Base-by-base conservation (phyloP, 2,888 invertebrate species). In the Ernsta delagoae region DNA sequence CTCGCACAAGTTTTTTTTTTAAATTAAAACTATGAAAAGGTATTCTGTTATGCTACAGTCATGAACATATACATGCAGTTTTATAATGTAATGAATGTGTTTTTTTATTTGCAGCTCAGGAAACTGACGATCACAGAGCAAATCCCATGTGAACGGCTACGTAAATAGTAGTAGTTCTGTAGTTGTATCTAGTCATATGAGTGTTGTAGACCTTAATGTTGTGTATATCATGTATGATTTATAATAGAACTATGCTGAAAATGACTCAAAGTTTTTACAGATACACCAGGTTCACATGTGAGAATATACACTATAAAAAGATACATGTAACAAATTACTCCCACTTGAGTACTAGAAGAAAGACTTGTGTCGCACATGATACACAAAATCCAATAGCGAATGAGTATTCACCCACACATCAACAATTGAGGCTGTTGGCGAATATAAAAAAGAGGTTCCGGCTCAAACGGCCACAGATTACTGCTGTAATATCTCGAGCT, bases 251-350 rank as follows among this genome's bases (percentile, higher is more conserved):
- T 88, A 93, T 93, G 92, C 87, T 91, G 86, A 90, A 89, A 89
- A 85, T 90, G 84, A 89, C 87, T 77, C 84, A 87, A 78, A 91
- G 88, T 87, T 90, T 89, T 90, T 90, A 80, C 89, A 92, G 89
- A 92, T 90, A 82, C 81, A 81, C 89, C 75, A 85, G 80, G 76
- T 79, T 87, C 74, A 83, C 83, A 82, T 85, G 80, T 87, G 84
- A 88, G 75, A 84, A 80, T 79, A 71, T 83, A 74, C 75, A 74
- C 72, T 72, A 73, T 75, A 78, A 75, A 79, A 83, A 79, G 75
- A 70, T 77, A 76, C 79, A 85, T 84, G 84, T 86, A 75, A 87
- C 83, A 77, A 80, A 77, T 70, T 81, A 80, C 70, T 77, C 83
- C 73, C 77, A 84, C 76, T 81, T 87, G 72, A 83, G 79, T 82